phyloP scores from a whole-genome alignment of 2,888 invertebrate genomes.

The Ischnus inquisitorius region DNA sequence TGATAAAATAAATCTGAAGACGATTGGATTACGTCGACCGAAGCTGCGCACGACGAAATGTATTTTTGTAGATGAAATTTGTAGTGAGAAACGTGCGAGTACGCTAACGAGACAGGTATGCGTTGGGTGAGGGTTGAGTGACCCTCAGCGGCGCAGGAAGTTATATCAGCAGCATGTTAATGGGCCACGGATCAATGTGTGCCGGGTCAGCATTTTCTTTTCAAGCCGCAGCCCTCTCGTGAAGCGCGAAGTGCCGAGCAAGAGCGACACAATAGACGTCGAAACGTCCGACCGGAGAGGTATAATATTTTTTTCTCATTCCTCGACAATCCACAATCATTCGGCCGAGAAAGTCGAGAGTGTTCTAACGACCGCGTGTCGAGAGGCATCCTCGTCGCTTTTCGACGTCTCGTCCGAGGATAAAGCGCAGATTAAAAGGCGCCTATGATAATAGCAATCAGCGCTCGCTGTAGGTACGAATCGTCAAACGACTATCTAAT shows the following conservation, averaged over 20 bases:
- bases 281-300: constrained; percentile 16
- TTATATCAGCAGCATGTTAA: constrained; percentile 65
- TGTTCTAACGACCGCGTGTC: constrained; percentile 59
- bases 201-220: constrained; percentile 45
- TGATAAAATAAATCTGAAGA: neutral
- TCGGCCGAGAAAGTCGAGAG: constrained; percentile 54
- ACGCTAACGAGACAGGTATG: constrained; percentile 28
- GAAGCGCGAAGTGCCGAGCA: neutral
- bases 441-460: constrained; percentile 6
- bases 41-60: neutral
- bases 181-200: constrained; percentile 40
- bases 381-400: constrained; percentile 28
- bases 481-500: constrained; percentile 49
- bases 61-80: neutral
- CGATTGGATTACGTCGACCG: neutral
- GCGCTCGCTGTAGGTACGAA: constrained; percentile 2
- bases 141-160: constrained; percentile 55
- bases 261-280: neutral
- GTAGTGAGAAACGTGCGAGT: no score
- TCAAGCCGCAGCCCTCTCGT: neutral
- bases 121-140: constrained; percentile 48
- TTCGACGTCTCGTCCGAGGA: constrained; percentile 42
- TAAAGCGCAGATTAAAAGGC: constrained; percentile 29
- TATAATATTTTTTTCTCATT: constrained; percentile 41
- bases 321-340: constrained; percentile 22